Conservation (phyloP, 2,113 vertebrate species). For the Forbesichthys agassizii region DNA sequence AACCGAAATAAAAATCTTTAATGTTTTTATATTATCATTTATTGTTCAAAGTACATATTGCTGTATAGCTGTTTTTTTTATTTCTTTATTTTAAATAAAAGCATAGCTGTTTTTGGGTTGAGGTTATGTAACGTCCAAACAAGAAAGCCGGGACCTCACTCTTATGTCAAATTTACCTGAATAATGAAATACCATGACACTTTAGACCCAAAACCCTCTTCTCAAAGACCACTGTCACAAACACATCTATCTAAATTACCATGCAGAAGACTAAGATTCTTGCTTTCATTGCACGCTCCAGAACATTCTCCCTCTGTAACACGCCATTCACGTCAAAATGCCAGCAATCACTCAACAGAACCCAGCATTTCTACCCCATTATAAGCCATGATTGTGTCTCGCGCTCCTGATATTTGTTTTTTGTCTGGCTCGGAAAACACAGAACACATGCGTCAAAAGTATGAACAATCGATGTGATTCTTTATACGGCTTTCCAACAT, state of each 20-base stretch:
- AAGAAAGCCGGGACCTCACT: conserved; percentile 47
- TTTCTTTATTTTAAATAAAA: conserved; percentile 5
- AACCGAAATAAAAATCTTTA: too few relatives aligned
- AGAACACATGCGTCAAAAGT: not conserved
- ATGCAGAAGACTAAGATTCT: not conserved
- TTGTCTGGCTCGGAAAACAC: not conserved
- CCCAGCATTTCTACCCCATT: not conserved
- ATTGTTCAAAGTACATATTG: not conserved
- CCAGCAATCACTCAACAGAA: not conserved
- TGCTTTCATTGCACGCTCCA: conserved; percentile 12
- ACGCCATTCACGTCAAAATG: not conserved
- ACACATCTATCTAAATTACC: conserved; percentile 40
- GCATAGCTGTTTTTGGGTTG: conserved; percentile 13
- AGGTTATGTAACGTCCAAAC: conserved; percentile 31
- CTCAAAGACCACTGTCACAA: not conserved
- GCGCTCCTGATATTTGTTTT: not conserved
- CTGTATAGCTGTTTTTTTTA: conserved; percentile 18
- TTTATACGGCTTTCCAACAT: not conserved
- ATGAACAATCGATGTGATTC: not conserved
- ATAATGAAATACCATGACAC: conserved; percentile 57
- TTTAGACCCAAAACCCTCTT: not conserved
- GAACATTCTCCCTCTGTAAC: not conserved
- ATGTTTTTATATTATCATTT: too few relatives aligned
- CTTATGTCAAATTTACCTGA: conserved; percentile 57
- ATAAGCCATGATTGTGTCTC: not conserved